phyloP scores from a whole-genome alignment of 2,888 invertebrate genomes.

The Drosophila prolongata region DNA sequence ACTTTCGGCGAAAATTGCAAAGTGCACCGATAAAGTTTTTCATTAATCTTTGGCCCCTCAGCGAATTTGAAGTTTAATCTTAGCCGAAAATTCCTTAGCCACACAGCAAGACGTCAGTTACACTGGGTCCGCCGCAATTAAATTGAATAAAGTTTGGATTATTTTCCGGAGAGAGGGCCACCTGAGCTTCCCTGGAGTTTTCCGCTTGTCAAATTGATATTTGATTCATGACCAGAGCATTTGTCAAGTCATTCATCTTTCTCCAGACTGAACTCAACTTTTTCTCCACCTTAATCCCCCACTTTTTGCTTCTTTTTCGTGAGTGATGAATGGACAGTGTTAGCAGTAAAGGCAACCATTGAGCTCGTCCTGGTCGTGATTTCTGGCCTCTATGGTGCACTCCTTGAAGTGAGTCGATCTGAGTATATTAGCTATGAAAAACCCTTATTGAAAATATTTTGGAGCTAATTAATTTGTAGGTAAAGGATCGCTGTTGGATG shows the following conservation, averaged over 20 bases:
- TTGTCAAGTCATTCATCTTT: constrained; percentile 82
- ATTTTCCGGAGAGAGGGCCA: constrained; percentile 45
- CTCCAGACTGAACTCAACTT: constrained; percentile 28
- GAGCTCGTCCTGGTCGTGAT: constrained; percentile 52
- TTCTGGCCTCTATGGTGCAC: constrained; percentile 33
- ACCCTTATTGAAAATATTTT: neutral
- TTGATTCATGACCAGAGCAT: constrained; percentile 82
- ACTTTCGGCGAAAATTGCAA: constrained; percentile 49
- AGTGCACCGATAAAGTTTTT: constrained; percentile 66
- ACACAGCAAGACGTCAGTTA: constrained; percentile 55
- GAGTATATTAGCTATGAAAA: neutral
- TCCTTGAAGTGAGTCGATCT: neutral
- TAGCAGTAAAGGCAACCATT: constrained; percentile 58
- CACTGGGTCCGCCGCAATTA: constrained; percentile 72
- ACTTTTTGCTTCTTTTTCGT: constrained; percentile 34
- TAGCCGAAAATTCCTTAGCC: constrained; percentile 46
- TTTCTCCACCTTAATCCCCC: constrained; percentile 9
- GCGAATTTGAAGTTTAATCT: constrained; percentile 56
- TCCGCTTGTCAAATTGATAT: constrained; percentile 82
- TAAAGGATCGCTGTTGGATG: no score
- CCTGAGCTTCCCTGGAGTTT: constrained; percentile 56
- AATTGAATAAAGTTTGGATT: constrained; percentile 72
- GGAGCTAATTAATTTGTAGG: no score
- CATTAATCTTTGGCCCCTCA: constrained; percentile 65
- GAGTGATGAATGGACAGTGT: constrained; percentile 66